A percentile compares a stretch with the other conserved stretches of the same genome.
Conservation (phyloP, 2,888 invertebrate species). For the Myathropa florea region DNA sequence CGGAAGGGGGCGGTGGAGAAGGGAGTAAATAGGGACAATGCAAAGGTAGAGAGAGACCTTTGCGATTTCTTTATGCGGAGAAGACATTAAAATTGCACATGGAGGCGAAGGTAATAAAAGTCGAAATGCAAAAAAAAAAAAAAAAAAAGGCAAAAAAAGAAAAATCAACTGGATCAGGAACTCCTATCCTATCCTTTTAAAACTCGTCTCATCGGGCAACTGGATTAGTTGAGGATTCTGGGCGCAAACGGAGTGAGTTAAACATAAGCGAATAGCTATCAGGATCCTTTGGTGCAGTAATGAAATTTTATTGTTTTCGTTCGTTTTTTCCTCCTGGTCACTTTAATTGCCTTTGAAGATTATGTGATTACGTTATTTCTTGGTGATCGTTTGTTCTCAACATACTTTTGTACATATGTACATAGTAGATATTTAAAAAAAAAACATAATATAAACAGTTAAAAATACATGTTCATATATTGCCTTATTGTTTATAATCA, state of each 20-base stretch:
- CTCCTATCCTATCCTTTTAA: not conserved
- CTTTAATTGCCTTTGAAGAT: conserved; percentile 20
- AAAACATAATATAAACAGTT: no score
- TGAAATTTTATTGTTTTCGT: not conserved
- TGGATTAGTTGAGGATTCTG: not conserved
- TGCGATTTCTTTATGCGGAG: not conserved
- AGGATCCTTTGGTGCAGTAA: conserved; percentile 7
- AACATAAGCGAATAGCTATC: not conserved
- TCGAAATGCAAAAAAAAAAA: not conserved
- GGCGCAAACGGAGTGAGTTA: not conserved
- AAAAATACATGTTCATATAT: no score
- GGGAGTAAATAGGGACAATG: not conserved
- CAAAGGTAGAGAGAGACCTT: not conserved
- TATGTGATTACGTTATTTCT: not conserved
- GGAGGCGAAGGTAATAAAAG: not conserved
- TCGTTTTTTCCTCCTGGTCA: not conserved
- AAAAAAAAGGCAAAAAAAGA: not conserved
- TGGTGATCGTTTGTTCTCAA: not conserved
- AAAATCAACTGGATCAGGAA: not conserved
- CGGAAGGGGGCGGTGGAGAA: not conserved
- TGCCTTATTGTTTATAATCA: no score
- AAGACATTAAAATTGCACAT: conserved; percentile 1
- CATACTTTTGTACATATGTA: not conserved
- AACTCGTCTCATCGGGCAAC: not conserved
- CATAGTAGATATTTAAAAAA: no score